Base-by-base conservation (phyloP, 2,113 vertebrate species). In the Bagarius yarrelli region DNA sequence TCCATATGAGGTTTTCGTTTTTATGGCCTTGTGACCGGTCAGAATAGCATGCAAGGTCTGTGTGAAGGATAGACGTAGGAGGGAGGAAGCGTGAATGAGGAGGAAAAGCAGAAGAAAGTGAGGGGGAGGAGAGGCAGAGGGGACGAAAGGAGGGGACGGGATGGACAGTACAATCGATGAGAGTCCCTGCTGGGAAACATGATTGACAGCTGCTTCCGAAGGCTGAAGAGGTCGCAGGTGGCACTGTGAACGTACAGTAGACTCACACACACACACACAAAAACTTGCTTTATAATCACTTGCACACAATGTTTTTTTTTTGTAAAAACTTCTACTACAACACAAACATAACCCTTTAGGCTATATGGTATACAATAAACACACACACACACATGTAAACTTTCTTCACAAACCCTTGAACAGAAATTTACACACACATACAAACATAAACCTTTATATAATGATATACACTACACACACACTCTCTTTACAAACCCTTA, bases 171-270 rank as follows among this genome's bases (percentile, higher is more conserved):
- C 50, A 60, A 83, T 73, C 57, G 21, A 83, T 83, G 75, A 59
- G 66, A 0, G 52, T 60, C n/a, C 57, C 66, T 14, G 23, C 44
- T 32, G 76, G 69, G 59, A 8, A 32, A 27, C 5, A 40, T 74
- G 76, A 83, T 66, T 79, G 81, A 83, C 59, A 64, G 57, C 23
- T 40, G 25, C 56, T 36, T 9, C 64, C 78, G 64, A 59, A 83
- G 57, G 52, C n/a, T 70, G 81, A 63, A n/a, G n/a, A 36, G 53
- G 27, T 25, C 30, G 71, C 81, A 83, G 81, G 76, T 83, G 75
- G 36, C 52, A 52, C 4, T 30, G 32, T 40, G 8, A 40, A 40
- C 36, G 3, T 40, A 40, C 36, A 40, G 8, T 40, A 40, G 3
- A 40, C 44, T 1, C 44, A 47, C 44, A 47, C 44, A 47, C 44